Base-by-base conservation (phyloP, 2,888 invertebrate species). In the Metopia argyrocephala region DNA sequence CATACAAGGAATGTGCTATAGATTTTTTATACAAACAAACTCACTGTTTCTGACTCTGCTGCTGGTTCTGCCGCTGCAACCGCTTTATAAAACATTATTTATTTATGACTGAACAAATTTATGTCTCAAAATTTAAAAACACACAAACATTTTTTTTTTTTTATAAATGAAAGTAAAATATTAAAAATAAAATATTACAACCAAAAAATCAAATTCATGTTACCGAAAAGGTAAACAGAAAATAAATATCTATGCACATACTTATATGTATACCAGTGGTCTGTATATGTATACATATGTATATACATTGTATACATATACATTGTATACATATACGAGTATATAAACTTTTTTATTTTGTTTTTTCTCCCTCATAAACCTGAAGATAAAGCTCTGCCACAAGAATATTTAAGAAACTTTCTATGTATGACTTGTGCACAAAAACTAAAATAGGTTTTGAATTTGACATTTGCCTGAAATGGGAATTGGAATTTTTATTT, bases 91-190 rank as follows among this genome's bases (percentile, higher is more conserved):
- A 65, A 75, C 82, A 74, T 82, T 84, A 81, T 86, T 85, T 85
- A 85, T 86, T 87, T 86, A 86, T 86, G 85, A 84, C 82, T 85
- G 84, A 85, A 84, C 82, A 83, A 85, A 85, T 85, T 83, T 84
- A 83, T 86, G 82, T 76, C 84, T 86, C 65, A 64, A 79, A 64
- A 57, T 46, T 52, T 62, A 50, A 18, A 61, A 25, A 65, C 7
- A 62, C 12, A 52, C 23, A 59, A 20, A 18, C 9, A 61, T 23
- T 54, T 46, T 20, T 3, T 48, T 38, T 38, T 7, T 18, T 52
- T 20, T 27, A 66, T 62, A 68, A 79, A 80, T 73, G 71, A 79
- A 79, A 79, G 76, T 79, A 79, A 79, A 70, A 20, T n/a, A n/a
- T 38, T 9, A 38, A 15, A 12, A 38, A 38, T 48, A 12, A 57